Conservation (phyloP, 1,140 invertebrate genomes). For the Brachionus angularis region DNA sequence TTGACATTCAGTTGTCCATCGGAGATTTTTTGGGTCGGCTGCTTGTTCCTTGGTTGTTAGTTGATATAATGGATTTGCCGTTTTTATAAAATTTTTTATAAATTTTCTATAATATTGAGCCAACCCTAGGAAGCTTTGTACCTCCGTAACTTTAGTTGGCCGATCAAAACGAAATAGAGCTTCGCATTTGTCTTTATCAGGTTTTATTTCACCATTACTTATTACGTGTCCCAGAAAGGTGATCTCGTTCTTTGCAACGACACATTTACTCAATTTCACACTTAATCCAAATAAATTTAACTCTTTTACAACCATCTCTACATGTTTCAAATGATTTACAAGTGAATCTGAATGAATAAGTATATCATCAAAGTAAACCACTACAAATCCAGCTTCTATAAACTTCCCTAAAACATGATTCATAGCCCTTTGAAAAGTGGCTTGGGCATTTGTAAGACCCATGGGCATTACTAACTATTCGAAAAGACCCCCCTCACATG, state of each 20-base stretch:
- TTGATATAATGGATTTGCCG: slow-evolving; percentile 51
- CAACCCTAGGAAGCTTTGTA: slow-evolving; percentile 48
- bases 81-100: slow-evolving; percentile 55
- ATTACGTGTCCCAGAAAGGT: slow-evolving; percentile 46
- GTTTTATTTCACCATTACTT: slow-evolving; percentile 43
- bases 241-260: slow-evolving; percentile 48
- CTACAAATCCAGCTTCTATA: slow-evolving; percentile 3
- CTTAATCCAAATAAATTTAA: slow-evolving; percentile 53
- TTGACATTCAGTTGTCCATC: slow-evolving; percentile 49
- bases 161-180: slow-evolving; percentile 23
- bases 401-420: slow-evolving; percentile 45
- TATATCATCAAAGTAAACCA: slow-evolving; percentile 6
- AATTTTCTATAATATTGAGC: slow-evolving; percentile 49
- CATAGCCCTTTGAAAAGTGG: slow-evolving; percentile 52
- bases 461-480: slow-evolving; percentile 54
- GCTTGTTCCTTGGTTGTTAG: slow-evolving; percentile 49
- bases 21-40: slow-evolving; percentile 44
- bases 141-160: not conserved
- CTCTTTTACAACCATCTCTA: slow-evolving; percentile 49
- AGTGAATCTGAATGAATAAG: not conserved
- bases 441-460: slow-evolving; percentile 54
- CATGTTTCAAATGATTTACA: not conserved
- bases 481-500: slow-evolving; percentile 37
- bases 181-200: slow-evolving; percentile 45
- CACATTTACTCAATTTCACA: slow-evolving; percentile 54